These are phyloP conservation scores for Muscicapa comitata DNA, from an alignment of 2,797 vertebrate genomes.

Conservation along the genomic window DNA sequence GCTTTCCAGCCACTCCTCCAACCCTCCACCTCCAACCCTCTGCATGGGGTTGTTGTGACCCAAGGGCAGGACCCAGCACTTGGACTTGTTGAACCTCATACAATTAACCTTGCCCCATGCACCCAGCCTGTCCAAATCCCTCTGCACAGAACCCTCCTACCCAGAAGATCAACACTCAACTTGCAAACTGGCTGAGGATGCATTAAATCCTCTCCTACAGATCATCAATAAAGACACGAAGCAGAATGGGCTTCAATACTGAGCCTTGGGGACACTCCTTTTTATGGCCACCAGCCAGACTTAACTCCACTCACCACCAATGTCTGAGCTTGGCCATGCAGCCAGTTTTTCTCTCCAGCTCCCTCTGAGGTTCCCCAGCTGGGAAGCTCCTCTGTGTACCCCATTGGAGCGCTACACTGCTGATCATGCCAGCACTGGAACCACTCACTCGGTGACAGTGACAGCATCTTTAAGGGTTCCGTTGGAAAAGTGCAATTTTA, in stretches of 20 bases:
- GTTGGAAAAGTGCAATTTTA: background rate
- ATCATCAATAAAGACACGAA: background rate
- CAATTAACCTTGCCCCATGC: fast-evolving
- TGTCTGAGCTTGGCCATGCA: background rate
- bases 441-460: fast-evolving
- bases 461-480: background rate
- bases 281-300: background rate
- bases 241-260: fast-evolving
- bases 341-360: background rate
- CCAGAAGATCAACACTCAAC: background rate
- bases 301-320: background rate
- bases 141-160: background rate
- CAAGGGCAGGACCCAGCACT: background rate
- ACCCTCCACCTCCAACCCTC: background rate
- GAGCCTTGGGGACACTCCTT: background rate
- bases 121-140: background rate
- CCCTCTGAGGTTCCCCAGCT: fast-evolving
- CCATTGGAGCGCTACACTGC: fast-evolving
- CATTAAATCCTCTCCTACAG: background rate
- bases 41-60: background rate
- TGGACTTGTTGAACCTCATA: background rate
- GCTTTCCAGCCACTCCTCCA: background rate
- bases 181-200: background rate
- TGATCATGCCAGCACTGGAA: fast-evolving
- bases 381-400: background rate